Percentiles rank a stretch among this genome's conserved stretches.
Conservation (phyloP, 2,113 vertebrate genomes). For the Hydropotes inermis region DNA sequence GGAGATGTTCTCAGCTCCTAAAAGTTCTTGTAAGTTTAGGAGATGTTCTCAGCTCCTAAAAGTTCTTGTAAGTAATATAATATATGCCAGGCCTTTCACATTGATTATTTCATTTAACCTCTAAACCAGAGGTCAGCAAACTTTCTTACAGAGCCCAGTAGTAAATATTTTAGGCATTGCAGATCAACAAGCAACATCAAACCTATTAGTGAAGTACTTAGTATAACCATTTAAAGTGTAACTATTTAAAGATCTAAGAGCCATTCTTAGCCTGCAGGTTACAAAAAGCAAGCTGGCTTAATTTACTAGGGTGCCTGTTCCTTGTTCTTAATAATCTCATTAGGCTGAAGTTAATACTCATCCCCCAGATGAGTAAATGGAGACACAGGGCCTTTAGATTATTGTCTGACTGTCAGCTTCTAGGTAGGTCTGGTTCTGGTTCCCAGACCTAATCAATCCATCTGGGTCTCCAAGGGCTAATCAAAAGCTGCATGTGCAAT, state of each 20-base stretch:
- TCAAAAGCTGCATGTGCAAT: background rate
- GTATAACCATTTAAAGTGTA: background rate
- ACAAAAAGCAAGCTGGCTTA: background rate
- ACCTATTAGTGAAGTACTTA: background rate
- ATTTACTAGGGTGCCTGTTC: background rate
- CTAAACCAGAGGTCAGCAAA: background rate
- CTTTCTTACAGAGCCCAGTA: background rate
- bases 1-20: background rate
- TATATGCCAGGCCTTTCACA: background rate
- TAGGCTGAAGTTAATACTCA: background rate
- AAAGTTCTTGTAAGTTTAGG: too few species aligned
- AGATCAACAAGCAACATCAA: background rate
- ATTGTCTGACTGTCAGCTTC: background rate
- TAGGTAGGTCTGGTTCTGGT: background rate
- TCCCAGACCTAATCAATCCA: background rate
- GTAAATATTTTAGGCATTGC: background rate
- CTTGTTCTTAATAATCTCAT: background rate
- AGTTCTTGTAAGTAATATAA: background rate
- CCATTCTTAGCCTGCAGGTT: background rate
- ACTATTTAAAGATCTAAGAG: background rate
- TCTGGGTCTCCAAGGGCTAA: background rate
- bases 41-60: too few species aligned
- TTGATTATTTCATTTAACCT: background rate
- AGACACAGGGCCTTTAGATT: background rate
- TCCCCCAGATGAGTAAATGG: background rate